Percentiles rank a stretch among this genome's conserved stretches.
These are phyloP conservation scores for Cataglyphis cursor DNA, from an alignment of 2,888 invertebrate genomes.

Conservation along the genomic window DNA sequence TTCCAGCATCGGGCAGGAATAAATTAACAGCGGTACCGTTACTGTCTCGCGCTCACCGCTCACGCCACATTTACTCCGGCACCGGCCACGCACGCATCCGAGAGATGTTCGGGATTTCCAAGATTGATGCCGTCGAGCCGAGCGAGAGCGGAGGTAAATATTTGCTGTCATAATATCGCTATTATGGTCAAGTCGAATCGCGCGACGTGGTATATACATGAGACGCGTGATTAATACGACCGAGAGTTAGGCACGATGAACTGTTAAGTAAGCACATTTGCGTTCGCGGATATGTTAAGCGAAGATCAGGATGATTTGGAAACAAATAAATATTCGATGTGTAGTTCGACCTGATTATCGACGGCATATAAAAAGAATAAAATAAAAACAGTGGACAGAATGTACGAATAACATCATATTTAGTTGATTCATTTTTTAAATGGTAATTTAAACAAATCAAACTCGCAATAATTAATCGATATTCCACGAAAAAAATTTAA, in stretches of 20 bases:
- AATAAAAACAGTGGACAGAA: neutral
- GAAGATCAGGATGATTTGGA: neutral
- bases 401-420: neutral
- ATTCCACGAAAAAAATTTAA: constrained; percentile 38
- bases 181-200: constrained; percentile 38
- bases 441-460: neutral
- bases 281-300: constrained; percentile 1
- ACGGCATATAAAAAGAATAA: neutral
- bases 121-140: constrained; percentile 48
- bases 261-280: constrained; percentile 47
- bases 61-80: constrained; percentile 62
- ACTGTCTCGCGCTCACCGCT: constrained; percentile 67
- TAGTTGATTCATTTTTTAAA: neutral
- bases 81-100: constrained; percentile 42
- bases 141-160: constrained; percentile 54
- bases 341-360: neutral
- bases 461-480: constrained; percentile 16
- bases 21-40: constrained; percentile 76
- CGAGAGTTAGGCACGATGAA: constrained; percentile 36
- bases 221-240: constrained; percentile 44
- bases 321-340: constrained; percentile 19
- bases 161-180: constrained; percentile 58
- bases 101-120: constrained; percentile 55
- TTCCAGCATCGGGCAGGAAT: constrained; percentile 68
- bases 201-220: constrained; percentile 13